Evolutionary conservation across 2,888 invertebrate species (phyloP).

Genomic region (Agonum fuliginosum): DNA sequence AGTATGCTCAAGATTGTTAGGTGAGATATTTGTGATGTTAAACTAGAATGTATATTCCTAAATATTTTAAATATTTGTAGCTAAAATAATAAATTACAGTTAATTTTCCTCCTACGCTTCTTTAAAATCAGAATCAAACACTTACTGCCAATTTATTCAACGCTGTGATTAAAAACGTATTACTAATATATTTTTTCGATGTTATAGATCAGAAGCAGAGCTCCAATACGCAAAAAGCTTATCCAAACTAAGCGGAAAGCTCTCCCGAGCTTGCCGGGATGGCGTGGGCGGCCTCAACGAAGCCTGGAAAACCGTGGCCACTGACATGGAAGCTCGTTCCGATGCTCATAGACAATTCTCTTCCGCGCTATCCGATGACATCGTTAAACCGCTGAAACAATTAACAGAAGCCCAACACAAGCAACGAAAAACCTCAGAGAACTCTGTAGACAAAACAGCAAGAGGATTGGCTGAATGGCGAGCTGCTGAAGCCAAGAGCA

Average conservation of each 20-base stretch:
- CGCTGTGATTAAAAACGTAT: no score
- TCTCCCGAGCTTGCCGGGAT: conserved; percentile 88
- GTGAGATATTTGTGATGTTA: no score
- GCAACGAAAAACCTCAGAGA: conserved; percentile 83
- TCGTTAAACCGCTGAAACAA: conserved; percentile 89
- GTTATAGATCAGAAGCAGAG: conserved; percentile 89
- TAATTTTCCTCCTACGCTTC: no score
- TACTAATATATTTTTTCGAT: not conserved
- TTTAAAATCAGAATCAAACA: no score
- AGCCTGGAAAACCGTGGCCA: conserved; percentile 92
- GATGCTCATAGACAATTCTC: conserved; percentile 92
- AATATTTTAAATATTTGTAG: no score
- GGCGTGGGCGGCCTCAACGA: conserved; percentile 87
- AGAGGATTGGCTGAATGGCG: conserved; percentile 90
- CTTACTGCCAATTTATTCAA: no score
- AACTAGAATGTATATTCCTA: no score
- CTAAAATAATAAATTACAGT: no score
- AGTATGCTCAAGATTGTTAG: no score
- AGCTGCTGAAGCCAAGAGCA: conserved; percentile 89
- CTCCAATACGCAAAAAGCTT: conserved; percentile 92
- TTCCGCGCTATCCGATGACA: conserved; percentile 87
- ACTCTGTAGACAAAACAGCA: conserved; percentile 89
- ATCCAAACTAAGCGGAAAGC: conserved; percentile 89
- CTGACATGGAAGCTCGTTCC: conserved; percentile 94
- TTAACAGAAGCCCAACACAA: conserved; percentile 83